phyloP scores from a whole-genome alignment of 2,888 invertebrate genomes.

The Drosophila meridionalis region DNA sequence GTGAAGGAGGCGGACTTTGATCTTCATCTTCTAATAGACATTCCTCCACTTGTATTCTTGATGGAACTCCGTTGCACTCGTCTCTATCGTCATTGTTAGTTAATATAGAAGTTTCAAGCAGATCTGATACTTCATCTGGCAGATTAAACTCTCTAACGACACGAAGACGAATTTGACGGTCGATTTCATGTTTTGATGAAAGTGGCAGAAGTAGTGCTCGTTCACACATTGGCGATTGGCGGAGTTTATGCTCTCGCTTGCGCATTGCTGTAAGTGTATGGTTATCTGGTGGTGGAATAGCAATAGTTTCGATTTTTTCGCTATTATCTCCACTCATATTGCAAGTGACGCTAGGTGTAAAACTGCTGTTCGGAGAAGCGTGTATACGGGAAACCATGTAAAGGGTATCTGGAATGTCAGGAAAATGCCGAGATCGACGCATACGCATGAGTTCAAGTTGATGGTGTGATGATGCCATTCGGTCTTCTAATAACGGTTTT shows the following conservation, averaged over 20 bases:
- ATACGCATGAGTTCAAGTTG: constrained; percentile 90
- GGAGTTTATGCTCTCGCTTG: constrained; percentile 93
- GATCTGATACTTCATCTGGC: constrained; percentile 94
- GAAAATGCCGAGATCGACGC: constrained; percentile 90
- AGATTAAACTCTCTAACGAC: constrained; percentile 97
- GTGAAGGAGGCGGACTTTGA: constrained; percentile 85
- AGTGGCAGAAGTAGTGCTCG: constrained; percentile 91
- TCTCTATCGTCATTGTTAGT: constrained; percentile 67
- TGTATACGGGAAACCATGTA: constrained; percentile 90
- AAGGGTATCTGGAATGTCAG: constrained; percentile 95
- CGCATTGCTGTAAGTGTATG: constrained; percentile 92
- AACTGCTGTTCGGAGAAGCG: constrained; percentile 76
- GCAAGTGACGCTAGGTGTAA: constrained; percentile 67
- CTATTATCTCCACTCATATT: constrained; percentile 86
- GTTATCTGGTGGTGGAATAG: constrained; percentile 91
- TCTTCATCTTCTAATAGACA: constrained; percentile 81
- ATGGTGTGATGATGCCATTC: constrained; percentile 89
- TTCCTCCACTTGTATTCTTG: constrained; percentile 80
- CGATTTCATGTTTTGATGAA: constrained; percentile 91
- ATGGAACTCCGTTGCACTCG: constrained; percentile 59
- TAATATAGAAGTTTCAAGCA: constrained; percentile 87
- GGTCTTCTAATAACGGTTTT: constrained; percentile 94
- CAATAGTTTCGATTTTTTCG: constrained; percentile 88
- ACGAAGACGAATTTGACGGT: constrained; percentile 92
- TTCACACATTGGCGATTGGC: constrained; percentile 91